Percentiles rank a stretch among this genome's conserved stretches.
phyloP scores from a whole-genome alignment of 92 coral and sea anemone species.

The Zoanthus sansibaricus region DNA sequence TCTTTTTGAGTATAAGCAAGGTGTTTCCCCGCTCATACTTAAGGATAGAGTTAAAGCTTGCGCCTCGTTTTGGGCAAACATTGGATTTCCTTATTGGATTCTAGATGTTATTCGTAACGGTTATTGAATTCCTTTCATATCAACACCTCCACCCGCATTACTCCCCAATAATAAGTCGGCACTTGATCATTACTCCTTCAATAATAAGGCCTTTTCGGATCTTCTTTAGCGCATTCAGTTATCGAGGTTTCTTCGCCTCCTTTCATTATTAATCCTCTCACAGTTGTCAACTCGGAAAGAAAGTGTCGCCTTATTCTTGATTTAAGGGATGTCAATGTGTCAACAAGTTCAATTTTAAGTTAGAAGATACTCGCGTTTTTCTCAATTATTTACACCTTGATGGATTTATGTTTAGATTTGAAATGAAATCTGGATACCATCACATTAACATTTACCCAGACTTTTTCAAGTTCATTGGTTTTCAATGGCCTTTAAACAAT shows the following conservation, averaged over 20 bases:
- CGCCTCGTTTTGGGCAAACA: conserved; percentile 23
- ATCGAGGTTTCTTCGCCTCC: background rate
- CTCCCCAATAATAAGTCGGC: conserved; percentile 2
- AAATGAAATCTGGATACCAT: background rate
- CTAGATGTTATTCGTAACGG: conserved; percentile 30
- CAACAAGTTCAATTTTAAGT: background rate
- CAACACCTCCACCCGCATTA: conserved; percentile 2
- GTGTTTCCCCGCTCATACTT: conserved; percentile 1
- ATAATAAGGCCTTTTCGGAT: background rate
- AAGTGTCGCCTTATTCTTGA: background rate
- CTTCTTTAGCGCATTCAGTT: background rate
- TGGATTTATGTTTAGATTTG: background rate
- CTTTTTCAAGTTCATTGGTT: background rate
- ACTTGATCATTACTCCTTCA: background rate
- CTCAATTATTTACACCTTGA: background rate
- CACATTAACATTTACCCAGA: background rate
- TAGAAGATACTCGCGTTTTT: background rate
- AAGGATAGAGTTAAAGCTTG: conserved; percentile 28
- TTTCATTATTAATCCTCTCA: background rate
- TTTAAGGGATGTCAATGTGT: background rate
- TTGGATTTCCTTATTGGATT: conserved; percentile 7
- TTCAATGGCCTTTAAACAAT: background rate
- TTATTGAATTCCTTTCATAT: conserved; percentile 24
- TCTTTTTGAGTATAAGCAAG: conserved; percentile 1
- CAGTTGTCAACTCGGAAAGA: background rate